These are phyloP conservation scores for Corythornis vintsioides DNA, from an alignment of 2,113 vertebrate species.

Conservation along the genomic window DNA sequence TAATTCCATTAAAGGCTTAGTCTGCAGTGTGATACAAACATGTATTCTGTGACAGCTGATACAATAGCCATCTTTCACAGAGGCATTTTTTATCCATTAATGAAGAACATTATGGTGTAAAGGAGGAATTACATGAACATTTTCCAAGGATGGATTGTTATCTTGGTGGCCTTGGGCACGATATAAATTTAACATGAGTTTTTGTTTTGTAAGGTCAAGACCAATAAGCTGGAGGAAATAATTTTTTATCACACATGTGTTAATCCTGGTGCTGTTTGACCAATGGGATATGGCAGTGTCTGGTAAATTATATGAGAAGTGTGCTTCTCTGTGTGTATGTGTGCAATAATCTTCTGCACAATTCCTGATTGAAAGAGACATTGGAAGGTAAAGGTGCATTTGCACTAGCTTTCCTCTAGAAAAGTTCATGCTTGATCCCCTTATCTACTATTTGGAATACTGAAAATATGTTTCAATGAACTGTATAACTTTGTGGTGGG, in stretches of 20 bases:
- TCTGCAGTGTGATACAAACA: not conserved
- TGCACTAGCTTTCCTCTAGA: not conserved
- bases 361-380: not conserved
- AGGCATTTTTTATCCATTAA: not conserved
- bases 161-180: not conserved
- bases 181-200: slow-evolving; percentile 10
- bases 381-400: not conserved
- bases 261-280: not conserved
- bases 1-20: not conserved
- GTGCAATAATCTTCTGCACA: not conserved
- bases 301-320: not conserved
- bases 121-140: not conserved
- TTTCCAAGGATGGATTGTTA: not conserved
- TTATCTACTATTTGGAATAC: not conserved
- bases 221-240: not conserved
- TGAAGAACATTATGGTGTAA: not conserved
- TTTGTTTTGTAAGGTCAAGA: slow-evolving; percentile 10
- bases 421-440: not conserved
- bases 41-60: not conserved
- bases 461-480: not conserved
- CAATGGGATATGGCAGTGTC: not conserved
- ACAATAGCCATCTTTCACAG: not conserved
- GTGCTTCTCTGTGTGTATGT: not conserved
- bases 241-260: not conserved
- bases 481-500: not conserved